phyloP scores from a whole-genome alignment of 2,113 vertebrate genomes.

The Chrysemys picta region DNA sequence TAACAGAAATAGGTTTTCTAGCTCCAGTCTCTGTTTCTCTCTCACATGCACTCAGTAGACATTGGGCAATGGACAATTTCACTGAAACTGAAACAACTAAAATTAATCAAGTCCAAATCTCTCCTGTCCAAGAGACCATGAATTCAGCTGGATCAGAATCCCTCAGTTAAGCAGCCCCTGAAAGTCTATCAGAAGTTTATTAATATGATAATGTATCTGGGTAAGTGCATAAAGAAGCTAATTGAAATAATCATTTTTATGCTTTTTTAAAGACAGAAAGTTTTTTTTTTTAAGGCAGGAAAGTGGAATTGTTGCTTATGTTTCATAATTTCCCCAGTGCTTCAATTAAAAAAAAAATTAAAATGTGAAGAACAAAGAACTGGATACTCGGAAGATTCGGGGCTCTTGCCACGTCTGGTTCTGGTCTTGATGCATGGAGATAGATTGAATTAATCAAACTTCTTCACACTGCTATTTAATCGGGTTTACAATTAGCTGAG shows the following conservation, averaged over 20 bases:
- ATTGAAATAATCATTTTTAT: constrained; percentile 38
- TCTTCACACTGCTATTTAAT: constrained; percentile 69
- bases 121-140: constrained; percentile 30
- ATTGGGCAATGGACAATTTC: rapidly evolving
- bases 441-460: constrained; percentile 67
- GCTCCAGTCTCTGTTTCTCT: neutral
- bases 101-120: constrained; percentile 36
- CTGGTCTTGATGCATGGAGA: constrained; percentile 50
- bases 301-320: neutral
- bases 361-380: constrained; percentile 19
- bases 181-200: constrained; percentile 68
- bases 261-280: constrained; percentile 17
- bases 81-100: neutral
- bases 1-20: neutral
- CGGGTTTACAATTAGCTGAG: constrained; percentile 62
- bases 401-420: constrained; percentile 23
- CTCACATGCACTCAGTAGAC: neutral
- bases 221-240: constrained; percentile 45
- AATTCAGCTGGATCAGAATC: constrained; percentile 58
- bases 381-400: constrained; percentile 26
- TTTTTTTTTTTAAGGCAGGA: neutral
- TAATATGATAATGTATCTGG: constrained; percentile 49
- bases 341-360: neutral
- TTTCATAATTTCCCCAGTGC: neutral
- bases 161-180: constrained; percentile 45